phyloP scores from a whole-genome alignment of 2,113 vertebrate species.

The Mungos mungo region DNA sequence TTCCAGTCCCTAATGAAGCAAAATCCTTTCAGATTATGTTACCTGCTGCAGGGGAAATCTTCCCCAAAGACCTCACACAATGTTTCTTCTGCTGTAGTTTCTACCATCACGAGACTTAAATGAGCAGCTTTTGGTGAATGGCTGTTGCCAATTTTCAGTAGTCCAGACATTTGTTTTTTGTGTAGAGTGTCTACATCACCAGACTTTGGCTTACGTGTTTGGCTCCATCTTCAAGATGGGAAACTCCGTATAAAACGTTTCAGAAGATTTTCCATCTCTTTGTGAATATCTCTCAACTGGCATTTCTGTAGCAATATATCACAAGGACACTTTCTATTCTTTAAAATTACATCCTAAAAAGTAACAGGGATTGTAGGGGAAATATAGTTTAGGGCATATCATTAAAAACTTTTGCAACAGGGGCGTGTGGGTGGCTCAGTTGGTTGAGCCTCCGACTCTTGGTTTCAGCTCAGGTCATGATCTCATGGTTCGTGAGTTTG shows the following conservation, averaged over 20 bases:
- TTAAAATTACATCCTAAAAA: background rate
- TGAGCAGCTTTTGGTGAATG: background rate
- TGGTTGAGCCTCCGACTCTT: too few species aligned
- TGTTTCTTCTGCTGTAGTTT: background rate
- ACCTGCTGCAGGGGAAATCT: background rate
- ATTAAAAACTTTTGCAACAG: background rate
- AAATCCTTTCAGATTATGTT: background rate
- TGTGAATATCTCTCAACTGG: slow-evolving; percentile 6
- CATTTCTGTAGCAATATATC: background rate
- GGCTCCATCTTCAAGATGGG: background rate
- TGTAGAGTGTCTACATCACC: background rate
- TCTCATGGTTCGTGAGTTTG: too few species aligned
- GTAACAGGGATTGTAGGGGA: background rate
- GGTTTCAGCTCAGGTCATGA: too few species aligned
- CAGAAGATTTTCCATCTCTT: background rate
- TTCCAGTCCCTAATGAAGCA: background rate
- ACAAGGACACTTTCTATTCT: background rate
- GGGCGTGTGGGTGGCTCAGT: too few species aligned
- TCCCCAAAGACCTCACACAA: background rate
- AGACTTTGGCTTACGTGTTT: slow-evolving; percentile 12
- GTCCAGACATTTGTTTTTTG: background rate
- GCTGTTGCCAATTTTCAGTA: background rate
- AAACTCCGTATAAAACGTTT: background rate
- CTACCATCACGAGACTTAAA: background rate
- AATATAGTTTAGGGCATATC: background rate